phyloP scores from a whole-genome alignment of 2,888 invertebrate genomes.

The Microctonus hyperodae region DNA sequence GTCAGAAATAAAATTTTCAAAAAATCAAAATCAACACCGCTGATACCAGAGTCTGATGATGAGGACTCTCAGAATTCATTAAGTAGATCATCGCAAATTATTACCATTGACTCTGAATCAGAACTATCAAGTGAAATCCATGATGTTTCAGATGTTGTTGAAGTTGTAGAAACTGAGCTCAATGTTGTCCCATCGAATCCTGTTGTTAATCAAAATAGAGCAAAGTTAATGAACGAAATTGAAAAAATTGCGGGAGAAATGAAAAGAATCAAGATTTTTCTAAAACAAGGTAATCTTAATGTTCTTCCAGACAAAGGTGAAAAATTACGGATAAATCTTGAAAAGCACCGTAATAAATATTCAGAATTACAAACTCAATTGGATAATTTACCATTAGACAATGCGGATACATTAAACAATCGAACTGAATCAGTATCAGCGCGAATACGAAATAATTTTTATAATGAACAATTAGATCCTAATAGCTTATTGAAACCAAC shows the following conservation, averaged over 20 bases:
- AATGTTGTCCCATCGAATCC: constrained; percentile 33
- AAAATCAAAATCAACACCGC: background rate
- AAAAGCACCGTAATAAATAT: constrained; percentile 63
- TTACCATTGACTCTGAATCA: background rate
- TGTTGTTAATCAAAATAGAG: constrained; percentile 47
- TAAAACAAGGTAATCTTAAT: constrained; percentile 50
- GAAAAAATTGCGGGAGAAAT: constrained; percentile 43
- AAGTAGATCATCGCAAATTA: background rate
- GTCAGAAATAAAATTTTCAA: background rate
- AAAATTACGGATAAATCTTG: constrained; percentile 66
- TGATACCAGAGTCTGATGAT: background rate
- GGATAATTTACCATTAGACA: constrained; percentile 34
- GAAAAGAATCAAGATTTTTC: constrained; percentile 45
- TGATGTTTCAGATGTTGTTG: background rate
- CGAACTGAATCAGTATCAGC: background rate
- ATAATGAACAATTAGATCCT: background rate
- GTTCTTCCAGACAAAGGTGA: constrained; percentile 72
- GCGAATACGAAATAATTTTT: background rate
- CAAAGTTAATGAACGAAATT: constrained; percentile 40
- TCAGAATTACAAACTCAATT: constrained; percentile 65
- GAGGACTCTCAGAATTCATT: background rate
- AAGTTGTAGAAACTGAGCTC: background rate
- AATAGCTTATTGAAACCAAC: constrained; percentile 16
- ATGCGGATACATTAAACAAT: background rate
- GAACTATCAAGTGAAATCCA: background rate